Conservation (phyloP, 2,797 vertebrate genomes). For the Vespertilio murinus region DNA sequence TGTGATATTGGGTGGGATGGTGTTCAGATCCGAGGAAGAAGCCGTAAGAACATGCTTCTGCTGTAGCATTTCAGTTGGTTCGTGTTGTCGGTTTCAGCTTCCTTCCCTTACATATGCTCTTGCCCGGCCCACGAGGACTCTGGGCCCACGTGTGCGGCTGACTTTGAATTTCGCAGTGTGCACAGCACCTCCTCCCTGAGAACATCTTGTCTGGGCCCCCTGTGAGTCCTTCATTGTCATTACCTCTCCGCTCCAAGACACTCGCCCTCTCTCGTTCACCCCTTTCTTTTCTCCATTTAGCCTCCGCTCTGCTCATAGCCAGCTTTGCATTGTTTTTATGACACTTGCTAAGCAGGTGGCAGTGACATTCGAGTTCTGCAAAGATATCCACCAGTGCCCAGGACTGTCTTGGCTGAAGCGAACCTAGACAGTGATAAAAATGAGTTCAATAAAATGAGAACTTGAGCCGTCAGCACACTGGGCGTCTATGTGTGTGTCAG, state of each 20-base stretch:
- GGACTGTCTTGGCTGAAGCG: background rate
- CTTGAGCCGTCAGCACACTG: background rate
- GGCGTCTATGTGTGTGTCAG: background rate
- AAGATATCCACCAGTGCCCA: background rate
- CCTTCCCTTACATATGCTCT: background rate
- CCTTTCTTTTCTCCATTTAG: background rate
- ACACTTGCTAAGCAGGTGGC: background rate
- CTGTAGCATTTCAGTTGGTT: background rate
- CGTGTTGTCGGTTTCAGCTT: background rate
- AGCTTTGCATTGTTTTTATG: background rate
- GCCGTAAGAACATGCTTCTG: background rate
- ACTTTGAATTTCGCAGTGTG: background rate
- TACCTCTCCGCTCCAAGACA: background rate
- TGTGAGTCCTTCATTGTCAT: background rate
- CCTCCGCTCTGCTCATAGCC: background rate
- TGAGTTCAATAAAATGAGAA: background rate
- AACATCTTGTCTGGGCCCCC: background rate
- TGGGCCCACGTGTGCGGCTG: background rate
- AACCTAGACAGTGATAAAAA: background rate
- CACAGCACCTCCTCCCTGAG: background rate
- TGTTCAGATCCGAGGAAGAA: conserved; percentile 44
- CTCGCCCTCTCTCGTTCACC: background rate
- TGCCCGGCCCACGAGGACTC: background rate
- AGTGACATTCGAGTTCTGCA: background rate
- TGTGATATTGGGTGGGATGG: background rate